phyloP scores from a whole-genome alignment of 1,140 invertebrate genomes.

The Bombus soroeensis region DNA sequence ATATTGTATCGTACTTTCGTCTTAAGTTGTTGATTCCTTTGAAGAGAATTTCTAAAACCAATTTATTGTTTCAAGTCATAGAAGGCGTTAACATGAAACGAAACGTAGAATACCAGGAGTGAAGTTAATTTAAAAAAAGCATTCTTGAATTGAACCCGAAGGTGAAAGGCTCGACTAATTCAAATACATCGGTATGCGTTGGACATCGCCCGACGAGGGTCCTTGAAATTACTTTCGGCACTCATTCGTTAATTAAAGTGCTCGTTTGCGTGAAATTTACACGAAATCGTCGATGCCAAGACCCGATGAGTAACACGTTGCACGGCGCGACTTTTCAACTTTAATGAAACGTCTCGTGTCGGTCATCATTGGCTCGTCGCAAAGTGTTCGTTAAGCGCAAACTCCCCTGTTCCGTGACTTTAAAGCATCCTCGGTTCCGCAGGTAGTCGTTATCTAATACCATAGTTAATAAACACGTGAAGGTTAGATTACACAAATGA shows the following conservation, averaged over 20 bases:
- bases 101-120: background rate
- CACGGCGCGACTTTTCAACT: background rate
- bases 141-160: background rate
- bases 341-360: constrained; percentile 2
- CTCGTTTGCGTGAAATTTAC: background rate
- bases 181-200: background rate
- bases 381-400: background rate
- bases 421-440: background rate
- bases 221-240: background rate
- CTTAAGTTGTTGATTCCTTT: too few species aligned
- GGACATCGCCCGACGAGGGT: background rate
- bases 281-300: background rate
- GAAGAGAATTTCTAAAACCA: background rate
- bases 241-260: background rate
- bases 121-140: background rate
- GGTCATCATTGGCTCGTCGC: background rate
- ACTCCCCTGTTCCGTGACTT: background rate
- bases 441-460: background rate
- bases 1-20: too few species aligned
- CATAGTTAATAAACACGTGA: constrained; percentile 18
- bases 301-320: background rate
- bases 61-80: background rate
- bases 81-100: background rate
- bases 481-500: background rate
- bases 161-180: background rate